phyloP scores from a whole-genome alignment of 2,888 invertebrate species.

The Heliconius ethilla region DNA sequence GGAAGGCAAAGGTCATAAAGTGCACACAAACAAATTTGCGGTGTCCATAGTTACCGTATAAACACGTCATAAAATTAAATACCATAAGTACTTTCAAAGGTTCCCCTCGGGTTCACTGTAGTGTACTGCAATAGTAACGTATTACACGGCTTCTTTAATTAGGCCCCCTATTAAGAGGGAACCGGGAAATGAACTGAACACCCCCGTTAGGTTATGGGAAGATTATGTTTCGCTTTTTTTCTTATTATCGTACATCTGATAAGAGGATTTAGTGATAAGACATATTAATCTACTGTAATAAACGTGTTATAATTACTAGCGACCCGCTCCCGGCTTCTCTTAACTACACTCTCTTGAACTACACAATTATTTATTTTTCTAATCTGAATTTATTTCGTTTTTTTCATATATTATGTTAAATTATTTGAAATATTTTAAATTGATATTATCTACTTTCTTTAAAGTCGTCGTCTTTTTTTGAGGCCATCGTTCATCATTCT shows the following conservation, averaged over 20 bases:
- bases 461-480: no score
- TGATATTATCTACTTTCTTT: no score
- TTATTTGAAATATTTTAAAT: no score
- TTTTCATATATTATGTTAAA: no score
- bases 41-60: background rate
- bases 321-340: no score
- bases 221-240: slow-evolving; percentile 11
- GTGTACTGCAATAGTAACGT: slow-evolving; percentile 40
- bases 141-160: slow-evolving; percentile 42
- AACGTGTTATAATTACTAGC: no score
- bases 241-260: background rate
- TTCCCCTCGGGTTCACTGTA: slow-evolving; percentile 34
- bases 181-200: slow-evolving; percentile 34
- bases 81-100: slow-evolving; percentile 14
- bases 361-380: no score
- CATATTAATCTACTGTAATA: background rate
- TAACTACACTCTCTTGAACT: no score
- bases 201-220: slow-evolving; percentile 6
- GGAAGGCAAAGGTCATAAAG: background rate
- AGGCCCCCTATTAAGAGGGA: slow-evolving; percentile 35
- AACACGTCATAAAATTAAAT: slow-evolving; percentile 4
- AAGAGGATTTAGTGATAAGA: slow-evolving; percentile 8
- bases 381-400: no score
- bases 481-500: no score
- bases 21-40: background rate